A percentile compares a stretch with the other conserved stretches of the same genome.
Conservation (phyloP, 2,113 vertebrate species). For the Myotis davidii region DNA sequence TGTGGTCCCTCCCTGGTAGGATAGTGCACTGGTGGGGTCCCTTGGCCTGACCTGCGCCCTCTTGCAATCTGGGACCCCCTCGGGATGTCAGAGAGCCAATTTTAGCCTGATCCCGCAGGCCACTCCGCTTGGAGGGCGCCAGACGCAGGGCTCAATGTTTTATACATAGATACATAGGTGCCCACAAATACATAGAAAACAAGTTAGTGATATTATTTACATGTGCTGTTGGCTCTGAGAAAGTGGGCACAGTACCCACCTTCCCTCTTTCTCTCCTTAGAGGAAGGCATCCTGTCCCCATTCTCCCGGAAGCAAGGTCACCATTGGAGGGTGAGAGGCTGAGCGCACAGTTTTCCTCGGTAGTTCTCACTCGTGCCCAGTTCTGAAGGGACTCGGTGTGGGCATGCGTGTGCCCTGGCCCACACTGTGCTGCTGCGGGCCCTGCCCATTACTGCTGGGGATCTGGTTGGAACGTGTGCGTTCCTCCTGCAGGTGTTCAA, state of each 20-base stretch:
- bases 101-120: too few species aligned
- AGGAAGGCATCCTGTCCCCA: background rate
- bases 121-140: too few species aligned
- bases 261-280: background rate
- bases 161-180: too few species aligned
- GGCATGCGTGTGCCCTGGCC: background rate
- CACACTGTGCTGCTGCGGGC: background rate
- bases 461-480: background rate
- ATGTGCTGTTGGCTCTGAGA: background rate
- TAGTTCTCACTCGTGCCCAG: background rate
- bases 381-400: background rate
- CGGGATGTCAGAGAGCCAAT: too few species aligned
- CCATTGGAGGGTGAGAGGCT: background rate
- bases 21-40: too few species aligned
- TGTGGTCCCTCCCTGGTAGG: too few species aligned
- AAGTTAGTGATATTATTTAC: background rate
- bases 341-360: background rate
- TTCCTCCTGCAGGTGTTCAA: background rate
- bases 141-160: background rate
- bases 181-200: background rate
- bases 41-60: too few species aligned
- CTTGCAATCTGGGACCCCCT: too few species aligned
- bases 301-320: background rate
- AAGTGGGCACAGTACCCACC: background rate
- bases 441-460: background rate